phyloP scores from a whole-genome alignment of 2,113 vertebrate species.

The Malurus melanocephalus region DNA sequence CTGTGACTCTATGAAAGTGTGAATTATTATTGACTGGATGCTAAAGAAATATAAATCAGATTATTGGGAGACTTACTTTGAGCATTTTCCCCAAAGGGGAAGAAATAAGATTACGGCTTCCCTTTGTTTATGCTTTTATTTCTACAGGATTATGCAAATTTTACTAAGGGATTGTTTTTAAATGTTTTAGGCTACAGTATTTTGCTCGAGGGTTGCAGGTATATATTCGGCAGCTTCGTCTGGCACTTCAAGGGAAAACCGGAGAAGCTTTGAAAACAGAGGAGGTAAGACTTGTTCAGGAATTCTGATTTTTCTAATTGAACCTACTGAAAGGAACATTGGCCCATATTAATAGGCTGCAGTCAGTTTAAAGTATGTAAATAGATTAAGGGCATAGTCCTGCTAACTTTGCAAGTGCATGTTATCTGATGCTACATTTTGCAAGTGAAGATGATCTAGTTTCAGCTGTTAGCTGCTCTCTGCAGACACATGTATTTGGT shows the following conservation, averaged over 20 bases:
- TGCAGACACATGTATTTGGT: neutral
- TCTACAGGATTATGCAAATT: neutral
- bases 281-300: slow-evolving; percentile 75
- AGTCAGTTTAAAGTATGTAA: neutral
- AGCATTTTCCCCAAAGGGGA: neutral
- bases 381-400: neutral
- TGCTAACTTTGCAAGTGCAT: neutral
- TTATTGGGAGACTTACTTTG: neutral
- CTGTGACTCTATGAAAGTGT: neutral
- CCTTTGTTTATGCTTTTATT: neutral
- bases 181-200: slow-evolving; percentile 87
- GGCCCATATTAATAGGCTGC: neutral
- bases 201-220: slow-evolving; percentile 96
- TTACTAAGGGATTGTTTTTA: neutral
- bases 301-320: neutral
- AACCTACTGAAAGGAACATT: neutral
- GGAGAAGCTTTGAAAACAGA: slow-evolving; percentile 98
- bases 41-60: neutral
- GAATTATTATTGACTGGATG: neutral
- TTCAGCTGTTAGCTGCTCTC: neutral
- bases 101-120: neutral
- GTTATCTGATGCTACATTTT: neutral
- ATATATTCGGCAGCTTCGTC: slow-evolving; percentile 93
- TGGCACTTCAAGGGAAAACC: slow-evolving; percentile 95
- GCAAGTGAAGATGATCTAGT: neutral